Evolutionary conservation across 2,797 vertebrate genomes (phyloP).

Genomic region (Neosilurus hyrtlii): DNA sequence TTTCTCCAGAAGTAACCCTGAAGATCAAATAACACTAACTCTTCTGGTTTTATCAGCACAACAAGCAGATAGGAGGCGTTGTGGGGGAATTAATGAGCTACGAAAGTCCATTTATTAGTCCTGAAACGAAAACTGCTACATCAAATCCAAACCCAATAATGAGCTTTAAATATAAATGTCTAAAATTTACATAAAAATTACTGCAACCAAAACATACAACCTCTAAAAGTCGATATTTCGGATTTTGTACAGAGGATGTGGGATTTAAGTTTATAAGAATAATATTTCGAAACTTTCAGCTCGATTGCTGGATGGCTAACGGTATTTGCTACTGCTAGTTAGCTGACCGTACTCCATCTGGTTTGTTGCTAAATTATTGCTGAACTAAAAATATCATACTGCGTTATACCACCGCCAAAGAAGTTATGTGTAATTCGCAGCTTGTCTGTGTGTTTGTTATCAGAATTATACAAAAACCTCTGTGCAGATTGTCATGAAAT

Average conservation of each 20-base stretch:
- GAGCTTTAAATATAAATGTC: neutral
- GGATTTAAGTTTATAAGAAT: neutral
- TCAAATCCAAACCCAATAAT: neutral
- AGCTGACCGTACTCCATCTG: neutral
- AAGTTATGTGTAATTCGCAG: too few relatives aligned
- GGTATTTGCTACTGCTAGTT: neutral
- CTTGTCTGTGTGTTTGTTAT: too few relatives aligned
- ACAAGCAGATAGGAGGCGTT: too few relatives aligned
- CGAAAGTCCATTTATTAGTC: neutral
- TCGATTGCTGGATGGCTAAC: neutral
- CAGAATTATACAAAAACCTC: too few relatives aligned
- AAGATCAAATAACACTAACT: neutral
- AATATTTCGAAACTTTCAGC: neutral
- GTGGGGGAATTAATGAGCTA: neutral
- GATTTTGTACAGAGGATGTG: too few relatives aligned
- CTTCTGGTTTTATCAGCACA: neutral
- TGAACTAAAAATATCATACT: neutral
- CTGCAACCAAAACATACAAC: neutral
- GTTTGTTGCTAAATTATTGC: too few relatives aligned
- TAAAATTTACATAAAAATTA: neutral
- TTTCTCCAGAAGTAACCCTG: neutral
- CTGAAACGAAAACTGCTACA: neutral
- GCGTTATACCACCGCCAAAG: too few relatives aligned
- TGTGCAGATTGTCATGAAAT: too few relatives aligned
- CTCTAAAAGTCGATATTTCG: neutral